Evolutionary conservation across 2,797 vertebrate species (phyloP).

Genomic region (Chaunax sp.): DNA sequence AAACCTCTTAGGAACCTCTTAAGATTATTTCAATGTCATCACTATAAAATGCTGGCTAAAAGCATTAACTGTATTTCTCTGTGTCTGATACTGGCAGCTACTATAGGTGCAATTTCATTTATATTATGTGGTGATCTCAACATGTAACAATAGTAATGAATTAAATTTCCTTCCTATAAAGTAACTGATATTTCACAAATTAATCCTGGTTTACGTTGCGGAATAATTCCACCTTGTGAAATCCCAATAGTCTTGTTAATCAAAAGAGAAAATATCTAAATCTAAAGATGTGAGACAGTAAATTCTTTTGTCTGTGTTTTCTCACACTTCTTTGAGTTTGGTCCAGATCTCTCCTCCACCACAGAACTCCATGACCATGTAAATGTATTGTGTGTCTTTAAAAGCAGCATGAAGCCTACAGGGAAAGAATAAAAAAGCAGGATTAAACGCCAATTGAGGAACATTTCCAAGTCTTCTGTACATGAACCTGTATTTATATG

Average conservation of each 20-base stretch:
- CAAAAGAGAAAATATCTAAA: neutral
- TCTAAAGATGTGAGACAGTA: no score
- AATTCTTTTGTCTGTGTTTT: neutral
- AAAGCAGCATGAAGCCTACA: conserved; percentile 84
- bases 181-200: no score
- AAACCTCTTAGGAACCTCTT: no score
- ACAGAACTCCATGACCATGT: conserved; percentile 90
- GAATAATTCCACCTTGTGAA: neutral
- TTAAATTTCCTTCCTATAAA: no score
- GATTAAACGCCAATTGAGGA: neutral
- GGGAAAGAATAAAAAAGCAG: neutral
- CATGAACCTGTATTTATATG: neutral
- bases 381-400: conserved; percentile 84
- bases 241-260: no score
- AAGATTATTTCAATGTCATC: neutral
- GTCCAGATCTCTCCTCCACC: conserved; percentile 88
- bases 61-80: no score
- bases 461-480: no score
- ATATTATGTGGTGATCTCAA: no score
- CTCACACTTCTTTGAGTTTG: conserved; percentile 88
- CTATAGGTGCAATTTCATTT: no score
- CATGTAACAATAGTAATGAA: no score
- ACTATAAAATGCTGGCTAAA: neutral
- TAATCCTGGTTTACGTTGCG: neutral
- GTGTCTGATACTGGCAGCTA: no score